Conservation (phyloP, 2,797 vertebrate genomes). For the Sphenodon punctatus region DNA sequence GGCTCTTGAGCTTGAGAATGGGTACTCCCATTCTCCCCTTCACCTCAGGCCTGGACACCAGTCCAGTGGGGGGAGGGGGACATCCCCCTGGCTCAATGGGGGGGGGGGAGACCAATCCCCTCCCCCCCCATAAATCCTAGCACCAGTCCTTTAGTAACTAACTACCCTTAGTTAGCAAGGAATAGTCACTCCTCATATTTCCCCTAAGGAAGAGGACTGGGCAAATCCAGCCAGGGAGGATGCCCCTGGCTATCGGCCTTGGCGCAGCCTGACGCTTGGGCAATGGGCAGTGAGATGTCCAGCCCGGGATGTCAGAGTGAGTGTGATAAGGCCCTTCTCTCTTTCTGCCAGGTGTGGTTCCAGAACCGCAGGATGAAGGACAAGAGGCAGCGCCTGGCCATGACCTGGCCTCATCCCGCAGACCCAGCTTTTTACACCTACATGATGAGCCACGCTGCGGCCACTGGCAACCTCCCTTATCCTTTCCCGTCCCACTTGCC, state of each 20-base stretch:
- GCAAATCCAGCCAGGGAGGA: not conserved
- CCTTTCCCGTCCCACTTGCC: slow-evolving; percentile 96
- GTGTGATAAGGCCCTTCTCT: not conserved
- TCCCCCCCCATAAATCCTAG: too few species aligned
- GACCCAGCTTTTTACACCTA: slow-evolving; percentile 98
- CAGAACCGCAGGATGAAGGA: slow-evolving; percentile 99
- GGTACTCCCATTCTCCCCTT: too few species aligned
- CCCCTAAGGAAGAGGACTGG: not conserved
- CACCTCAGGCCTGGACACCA: too few species aligned
- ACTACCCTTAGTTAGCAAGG: too few species aligned
- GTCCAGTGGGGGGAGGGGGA: too few species aligned
- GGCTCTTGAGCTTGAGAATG: too few species aligned
- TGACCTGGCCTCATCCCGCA: slow-evolving; percentile 98
- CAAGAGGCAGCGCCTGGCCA: slow-evolving; percentile 94
- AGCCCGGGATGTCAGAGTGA: too few species aligned
- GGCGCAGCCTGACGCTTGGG: too few species aligned
- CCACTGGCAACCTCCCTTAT: slow-evolving; percentile 93
- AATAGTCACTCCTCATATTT: not conserved
- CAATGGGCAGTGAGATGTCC: too few species aligned
- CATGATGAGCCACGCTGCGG: slow-evolving; percentile 99
- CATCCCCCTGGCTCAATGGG: too few species aligned
- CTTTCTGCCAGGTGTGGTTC: slow-evolving; percentile 91
- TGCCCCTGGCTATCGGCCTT: too few species aligned
- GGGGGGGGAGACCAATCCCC: slow-evolving; percentile 38
- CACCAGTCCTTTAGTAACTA: too few species aligned